Evolutionary conservation across 23 tunicate genomes (phyloP).

Genomic region (Phallusia fumigata): DNA sequence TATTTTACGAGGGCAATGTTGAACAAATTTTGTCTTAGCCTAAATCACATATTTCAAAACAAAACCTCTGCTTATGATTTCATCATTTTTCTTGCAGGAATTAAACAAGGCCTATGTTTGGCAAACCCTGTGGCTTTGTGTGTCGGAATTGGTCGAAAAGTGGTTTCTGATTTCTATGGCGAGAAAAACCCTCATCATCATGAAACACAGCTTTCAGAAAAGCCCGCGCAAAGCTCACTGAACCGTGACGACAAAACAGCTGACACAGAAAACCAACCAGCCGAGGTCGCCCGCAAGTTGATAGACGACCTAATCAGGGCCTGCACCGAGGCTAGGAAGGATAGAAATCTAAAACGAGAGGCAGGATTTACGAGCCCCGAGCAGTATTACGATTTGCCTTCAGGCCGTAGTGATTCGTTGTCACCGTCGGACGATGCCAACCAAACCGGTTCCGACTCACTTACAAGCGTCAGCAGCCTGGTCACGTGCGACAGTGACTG

Average conservation of each 20-base stretch:
- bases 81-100: neutral
- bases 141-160: neutral
- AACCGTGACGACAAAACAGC: neutral
- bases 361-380: neutral
- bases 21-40: no score
- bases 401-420: neutral
- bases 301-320: neutral
- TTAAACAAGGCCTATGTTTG: neutral
- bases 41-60: no score
- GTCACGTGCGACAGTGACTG: slow-evolving; percentile 7
- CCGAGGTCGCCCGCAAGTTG: neutral
- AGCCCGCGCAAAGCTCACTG: neutral
- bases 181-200: neutral
- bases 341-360: neutral
- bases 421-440: neutral
- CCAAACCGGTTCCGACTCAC: neutral
- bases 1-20: no score
- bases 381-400: neutral
- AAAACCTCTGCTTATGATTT: no score
- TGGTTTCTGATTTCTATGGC: neutral
- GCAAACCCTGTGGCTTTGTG: neutral
- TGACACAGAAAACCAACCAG: neutral
- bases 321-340: neutral
- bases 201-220: neutral
- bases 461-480: slow-evolving; percentile 1